Conservation (phyloP, 2,113 vertebrate species). For the Otis tarda region DNA sequence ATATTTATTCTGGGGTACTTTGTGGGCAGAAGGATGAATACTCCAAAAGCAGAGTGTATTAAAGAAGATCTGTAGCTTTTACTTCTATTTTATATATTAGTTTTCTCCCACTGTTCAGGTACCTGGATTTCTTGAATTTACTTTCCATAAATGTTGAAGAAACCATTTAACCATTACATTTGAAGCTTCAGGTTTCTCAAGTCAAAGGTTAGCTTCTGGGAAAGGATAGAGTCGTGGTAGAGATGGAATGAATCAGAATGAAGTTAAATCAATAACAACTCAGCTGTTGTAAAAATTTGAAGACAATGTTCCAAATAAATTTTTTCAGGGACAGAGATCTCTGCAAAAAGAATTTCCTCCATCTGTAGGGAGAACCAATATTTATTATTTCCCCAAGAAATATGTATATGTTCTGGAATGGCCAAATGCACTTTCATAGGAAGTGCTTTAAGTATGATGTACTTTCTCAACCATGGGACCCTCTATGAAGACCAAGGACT, state of each 20-base stretch:
- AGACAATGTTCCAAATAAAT: conserved; percentile 68
- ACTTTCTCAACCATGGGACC: background rate
- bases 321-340: fast-evolving
- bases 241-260: conserved; percentile 75
- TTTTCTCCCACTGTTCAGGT: background rate
- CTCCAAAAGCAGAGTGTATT: background rate
- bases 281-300: conserved; percentile 84
- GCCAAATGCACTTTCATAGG: fast-evolving
- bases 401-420: background rate
- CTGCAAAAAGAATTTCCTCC: background rate
- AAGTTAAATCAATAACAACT: conserved; percentile 85
- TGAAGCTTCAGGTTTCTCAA: conserved; percentile 73
- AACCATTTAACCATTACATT: background rate
- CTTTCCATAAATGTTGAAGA: background rate
- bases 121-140: background rate
- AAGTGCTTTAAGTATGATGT: background rate
- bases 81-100: background rate
- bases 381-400: background rate
- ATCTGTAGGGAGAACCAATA: background rate
- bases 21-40: background rate
- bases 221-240: conserved; percentile 55
- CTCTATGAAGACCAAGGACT: background rate
- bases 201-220: conserved; percentile 48
- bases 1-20: background rate
- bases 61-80: background rate